Evolutionary conservation across 1,140 invertebrate genomes (phyloP).

Genomic region (Pristionchus pacificus): DNA sequence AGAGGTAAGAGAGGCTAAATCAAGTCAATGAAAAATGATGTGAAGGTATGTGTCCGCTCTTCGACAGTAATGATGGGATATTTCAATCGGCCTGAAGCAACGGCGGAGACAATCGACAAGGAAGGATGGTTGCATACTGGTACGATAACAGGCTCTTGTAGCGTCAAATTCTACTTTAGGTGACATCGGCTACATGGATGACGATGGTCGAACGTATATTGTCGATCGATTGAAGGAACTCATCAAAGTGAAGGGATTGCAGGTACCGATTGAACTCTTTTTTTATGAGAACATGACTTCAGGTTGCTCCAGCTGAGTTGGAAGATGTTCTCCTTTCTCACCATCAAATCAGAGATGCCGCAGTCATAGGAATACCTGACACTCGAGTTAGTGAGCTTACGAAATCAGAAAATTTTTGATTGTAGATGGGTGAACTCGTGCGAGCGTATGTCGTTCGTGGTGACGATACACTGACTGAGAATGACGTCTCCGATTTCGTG

Average conservation of each 20-base stretch:
- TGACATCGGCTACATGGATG: constrained; percentile 74
- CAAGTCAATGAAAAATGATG: background rate
- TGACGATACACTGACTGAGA: background rate
- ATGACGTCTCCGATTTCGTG: background rate
- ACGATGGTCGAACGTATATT: constrained; percentile 67
- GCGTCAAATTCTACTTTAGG: constrained; percentile 59
- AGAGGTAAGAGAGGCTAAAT: background rate
- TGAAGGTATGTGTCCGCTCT: constrained; percentile 47
- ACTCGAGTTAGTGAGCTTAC: background rate
- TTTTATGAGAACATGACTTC: background rate
- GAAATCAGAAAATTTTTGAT: background rate
- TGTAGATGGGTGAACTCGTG: constrained; percentile 64
- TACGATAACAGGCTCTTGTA: constrained; percentile 12
- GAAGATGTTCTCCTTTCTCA: constrained; percentile 72
- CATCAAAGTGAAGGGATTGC: constrained; percentile 78
- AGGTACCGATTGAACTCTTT: constrained; percentile 57
- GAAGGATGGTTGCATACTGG: constrained; percentile 75
- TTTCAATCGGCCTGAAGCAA: constrained; percentile 70
- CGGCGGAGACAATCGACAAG: constrained; percentile 67
- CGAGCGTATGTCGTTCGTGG: background rate
- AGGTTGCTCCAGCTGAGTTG: constrained; percentile 77
- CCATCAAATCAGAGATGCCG: constrained; percentile 70
- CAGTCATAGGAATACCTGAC: constrained; percentile 76
- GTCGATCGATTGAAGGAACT: constrained; percentile 81
- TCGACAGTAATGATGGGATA: constrained; percentile 67